phyloP scores from a whole-genome alignment of 2,797 vertebrate genomes.

The Nothura maculosa region DNA sequence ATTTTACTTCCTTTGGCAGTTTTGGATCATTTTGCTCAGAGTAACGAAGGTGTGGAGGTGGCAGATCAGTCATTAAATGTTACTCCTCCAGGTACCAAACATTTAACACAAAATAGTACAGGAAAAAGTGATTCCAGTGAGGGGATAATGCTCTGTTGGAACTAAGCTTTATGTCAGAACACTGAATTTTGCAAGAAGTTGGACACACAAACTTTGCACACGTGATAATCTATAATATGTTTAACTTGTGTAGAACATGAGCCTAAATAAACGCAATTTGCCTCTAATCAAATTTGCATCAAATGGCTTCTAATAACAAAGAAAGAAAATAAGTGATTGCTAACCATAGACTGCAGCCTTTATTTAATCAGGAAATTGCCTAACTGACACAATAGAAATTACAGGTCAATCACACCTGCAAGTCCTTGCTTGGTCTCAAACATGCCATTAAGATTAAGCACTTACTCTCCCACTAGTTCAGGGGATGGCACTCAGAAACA shows the following conservation, averaged over 20 bases:
- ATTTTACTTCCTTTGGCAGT: background rate
- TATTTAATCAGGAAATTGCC: background rate
- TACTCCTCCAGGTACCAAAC: background rate
- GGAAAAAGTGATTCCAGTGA: background rate
- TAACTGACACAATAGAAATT: constrained; percentile 30
- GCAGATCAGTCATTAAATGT: background rate
- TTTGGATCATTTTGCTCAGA: background rate
- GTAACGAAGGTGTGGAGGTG: background rate
- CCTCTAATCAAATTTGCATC: background rate
- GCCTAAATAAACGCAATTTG: background rate
- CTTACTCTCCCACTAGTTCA: background rate
- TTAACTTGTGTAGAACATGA: background rate
- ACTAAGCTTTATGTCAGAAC: background rate
- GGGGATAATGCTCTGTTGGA: background rate
- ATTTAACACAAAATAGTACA: constrained; percentile 2
- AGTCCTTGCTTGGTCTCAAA: background rate
- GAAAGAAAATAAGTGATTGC: background rate
- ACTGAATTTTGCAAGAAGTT: background rate
- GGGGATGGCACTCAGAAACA: background rate
- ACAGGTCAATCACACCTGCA: constrained; percentile 2
- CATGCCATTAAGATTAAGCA: background rate
- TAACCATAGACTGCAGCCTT: background rate
- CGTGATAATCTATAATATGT: background rate
- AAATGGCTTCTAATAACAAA: background rate
- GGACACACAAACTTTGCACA: background rate